Conservation (phyloP, 2,113 vertebrate species). For the Mandrillus leucophaeus region DNA sequence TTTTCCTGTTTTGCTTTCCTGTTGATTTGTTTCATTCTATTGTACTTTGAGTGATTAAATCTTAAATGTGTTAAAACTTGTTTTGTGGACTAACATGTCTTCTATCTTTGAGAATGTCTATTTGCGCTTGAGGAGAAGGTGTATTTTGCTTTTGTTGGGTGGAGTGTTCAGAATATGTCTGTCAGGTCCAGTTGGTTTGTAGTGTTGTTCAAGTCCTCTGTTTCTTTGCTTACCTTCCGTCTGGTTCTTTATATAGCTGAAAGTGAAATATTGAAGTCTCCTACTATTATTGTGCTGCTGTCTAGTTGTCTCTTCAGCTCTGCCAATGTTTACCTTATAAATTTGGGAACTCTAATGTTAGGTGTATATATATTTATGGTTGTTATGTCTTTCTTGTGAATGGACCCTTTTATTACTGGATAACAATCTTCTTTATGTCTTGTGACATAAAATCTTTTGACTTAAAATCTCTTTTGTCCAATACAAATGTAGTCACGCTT, state of each 20-base stretch:
- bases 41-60: background rate
- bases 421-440: background rate
- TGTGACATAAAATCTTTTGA: background rate
- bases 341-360: background rate
- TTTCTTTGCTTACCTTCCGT: background rate
- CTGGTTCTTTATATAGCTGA: background rate
- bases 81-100: background rate
- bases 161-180: background rate
- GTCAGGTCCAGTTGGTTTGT: background rate
- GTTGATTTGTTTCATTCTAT: background rate
- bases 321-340: background rate
- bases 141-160: background rate
- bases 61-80: background rate
- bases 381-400: background rate
- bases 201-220: background rate
- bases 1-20: background rate
- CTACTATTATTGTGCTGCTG: background rate
- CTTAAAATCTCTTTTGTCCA: background rate
- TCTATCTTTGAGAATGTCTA: background rate
- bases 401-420: background rate
- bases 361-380: background rate
- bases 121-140: background rate
- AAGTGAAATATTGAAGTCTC: background rate
- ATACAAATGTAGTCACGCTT: background rate
- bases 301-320: background rate